Evolutionary conservation across 2,113 vertebrate genomes (phyloP).

Genomic region (Apus apus): DNA sequence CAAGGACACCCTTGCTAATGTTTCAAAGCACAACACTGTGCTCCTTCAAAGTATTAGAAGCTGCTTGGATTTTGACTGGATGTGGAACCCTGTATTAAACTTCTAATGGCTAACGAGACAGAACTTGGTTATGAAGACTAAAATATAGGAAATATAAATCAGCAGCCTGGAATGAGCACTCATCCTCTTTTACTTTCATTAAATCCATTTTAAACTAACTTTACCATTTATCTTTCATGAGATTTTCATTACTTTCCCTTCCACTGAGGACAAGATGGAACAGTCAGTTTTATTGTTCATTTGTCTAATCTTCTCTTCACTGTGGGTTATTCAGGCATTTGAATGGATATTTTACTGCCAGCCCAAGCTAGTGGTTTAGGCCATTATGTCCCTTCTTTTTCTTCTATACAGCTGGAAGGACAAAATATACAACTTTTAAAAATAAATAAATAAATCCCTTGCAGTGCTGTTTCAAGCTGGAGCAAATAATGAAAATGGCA

Average conservation of each 20-base stretch:
- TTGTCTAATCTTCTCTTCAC: conserved; percentile 57
- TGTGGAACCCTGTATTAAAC: neutral
- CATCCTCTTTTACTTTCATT: conserved; percentile 34
- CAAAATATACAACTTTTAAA: neutral
- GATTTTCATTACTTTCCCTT: conserved; percentile 60
- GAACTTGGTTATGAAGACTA: conserved; percentile 19
- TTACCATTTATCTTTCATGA: conserved; percentile 57
- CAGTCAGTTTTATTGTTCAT: conserved; percentile 51
- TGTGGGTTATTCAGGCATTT: conserved; percentile 14
- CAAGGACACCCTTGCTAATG: conserved; percentile 50
- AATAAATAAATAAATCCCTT: neutral
- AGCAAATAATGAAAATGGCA: neutral
- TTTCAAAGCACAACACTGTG: conserved; percentile 40
- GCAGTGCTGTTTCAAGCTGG: neutral
- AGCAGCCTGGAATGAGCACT: neutral
- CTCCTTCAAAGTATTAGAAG: conserved; percentile 28
- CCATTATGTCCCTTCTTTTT: neutral
- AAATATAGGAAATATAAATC: conserved; percentile 51
- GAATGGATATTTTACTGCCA: conserved; percentile 23
- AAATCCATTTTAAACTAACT: conserved; percentile 59
- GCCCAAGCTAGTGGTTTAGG: neutral
- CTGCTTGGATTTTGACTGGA: conserved; percentile 29
- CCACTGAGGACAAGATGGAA: conserved; percentile 16
- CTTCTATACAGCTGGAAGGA: neutral
- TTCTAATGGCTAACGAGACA: conserved; percentile 16